Evolutionary conservation across 2,888 invertebrate genomes (phyloP), one percentile per base, ranked within the genome.

Genomic region (Schrankia costaestrigalis): DNA sequence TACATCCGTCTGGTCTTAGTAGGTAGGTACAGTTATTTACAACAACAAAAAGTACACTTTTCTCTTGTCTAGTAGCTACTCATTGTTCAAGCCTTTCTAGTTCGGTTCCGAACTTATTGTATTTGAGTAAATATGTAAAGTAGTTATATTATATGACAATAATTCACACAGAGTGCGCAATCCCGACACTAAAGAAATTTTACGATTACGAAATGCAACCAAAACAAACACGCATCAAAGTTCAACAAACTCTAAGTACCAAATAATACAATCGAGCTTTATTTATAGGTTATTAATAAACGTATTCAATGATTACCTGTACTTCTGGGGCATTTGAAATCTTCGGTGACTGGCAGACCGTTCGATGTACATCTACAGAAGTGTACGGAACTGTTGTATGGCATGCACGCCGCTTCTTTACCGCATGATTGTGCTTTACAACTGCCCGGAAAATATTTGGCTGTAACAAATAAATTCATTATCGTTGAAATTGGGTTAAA

Each of bases 281-380:
- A 35, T 30, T 30, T 34, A 26, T 21, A 26, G 36, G 41, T 36
- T 56, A 55, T 45, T 35, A 48, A 52, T 76, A 68, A 34, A 26
- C n/a, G 15, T 32, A 21, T 33, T 36, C 31, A 31, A 31, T 27
- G 24, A 28, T 75, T 63, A 90, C 91, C 90, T 64, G 82, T 89
- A 27, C 76, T 71, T 41, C 91, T 85, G 11, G 90, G 90, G 55
- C 90, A 89, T 51, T 79, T 83, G 47, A 89, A 81, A 57, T 90
- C 89, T 8, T 69, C 63, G 4, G 90, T 91, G 2, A 91, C 91
- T 1, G 84, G 82, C 15, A 86, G 82, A n/a, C 78, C 77, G 60
- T 91, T 91, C 60, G 91, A 91, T 2, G 91, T 90, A 61, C 92
- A 92, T 2, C 91, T 71, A 58, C 56, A 56, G 28, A 33, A 56